Conservation (phyloP, 2,888 invertebrate species). For the Fabriciana adippe region DNA sequence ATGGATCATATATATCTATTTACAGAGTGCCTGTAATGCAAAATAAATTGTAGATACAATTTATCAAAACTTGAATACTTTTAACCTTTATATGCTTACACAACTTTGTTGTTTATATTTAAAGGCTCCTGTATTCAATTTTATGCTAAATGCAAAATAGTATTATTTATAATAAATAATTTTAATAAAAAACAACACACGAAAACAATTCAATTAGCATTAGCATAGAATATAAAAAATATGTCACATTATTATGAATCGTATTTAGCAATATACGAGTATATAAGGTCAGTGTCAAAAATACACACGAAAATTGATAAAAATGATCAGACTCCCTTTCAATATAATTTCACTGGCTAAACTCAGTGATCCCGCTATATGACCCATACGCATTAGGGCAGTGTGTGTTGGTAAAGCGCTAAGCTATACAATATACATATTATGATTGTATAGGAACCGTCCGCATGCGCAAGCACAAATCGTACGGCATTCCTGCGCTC, state of each 20-base stretch:
- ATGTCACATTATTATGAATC: neutral
- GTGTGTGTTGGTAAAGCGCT: slow-evolving; percentile 75
- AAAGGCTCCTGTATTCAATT: no score
- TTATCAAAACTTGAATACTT: no score
- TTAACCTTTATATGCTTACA: no score
- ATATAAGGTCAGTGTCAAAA: slow-evolving; percentile 37
- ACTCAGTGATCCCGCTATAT: slow-evolving; percentile 80
- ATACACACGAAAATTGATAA: slow-evolving; percentile 61
- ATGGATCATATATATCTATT: no score
- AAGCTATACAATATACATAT: slow-evolving; percentile 63
- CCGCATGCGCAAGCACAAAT: slow-evolving; percentile 77
- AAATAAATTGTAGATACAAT: no score
- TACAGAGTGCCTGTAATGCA: no score
- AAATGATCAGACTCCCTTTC: slow-evolving; percentile 81
- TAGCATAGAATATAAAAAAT: neutral
- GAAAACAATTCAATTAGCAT: no score
- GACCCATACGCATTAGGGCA: slow-evolving; percentile 82
- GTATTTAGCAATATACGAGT: neutral
- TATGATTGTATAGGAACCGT: slow-evolving; percentile 54
- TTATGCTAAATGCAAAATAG: no score
- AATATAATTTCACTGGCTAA: slow-evolving; percentile 81
- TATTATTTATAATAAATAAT: no score
- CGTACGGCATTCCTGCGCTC: slow-evolving; percentile 80
- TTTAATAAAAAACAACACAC: no score
- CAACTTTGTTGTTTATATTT: no score